Percentiles rank a stretch among this genome's conserved stretches.
Evolutionary conservation across 2,797 vertebrate species (phyloP).

Genomic region (Hyperoplus lanceolatus): DNA sequence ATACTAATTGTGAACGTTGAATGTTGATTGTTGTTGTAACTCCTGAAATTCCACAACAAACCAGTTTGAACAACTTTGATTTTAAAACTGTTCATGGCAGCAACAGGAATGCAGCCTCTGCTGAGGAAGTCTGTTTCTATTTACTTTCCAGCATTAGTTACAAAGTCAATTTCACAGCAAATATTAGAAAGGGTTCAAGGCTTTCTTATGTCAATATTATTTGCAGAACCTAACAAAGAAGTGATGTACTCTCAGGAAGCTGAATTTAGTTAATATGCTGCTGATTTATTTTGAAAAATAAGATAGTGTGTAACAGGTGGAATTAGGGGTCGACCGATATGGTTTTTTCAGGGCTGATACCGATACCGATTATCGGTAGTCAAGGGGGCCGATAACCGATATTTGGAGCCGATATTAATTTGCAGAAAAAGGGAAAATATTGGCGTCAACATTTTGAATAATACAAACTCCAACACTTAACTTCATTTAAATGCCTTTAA

Average conservation of each 20-base stretch:
- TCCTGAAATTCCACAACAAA: conserved; percentile 5
- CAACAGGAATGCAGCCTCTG: neutral
- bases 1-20: neutral
- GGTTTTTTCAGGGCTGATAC: too few relatives aligned
- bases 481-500: too few relatives aligned
- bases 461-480: too few relatives aligned
- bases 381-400: too few relatives aligned
- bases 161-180: conserved; percentile 29
- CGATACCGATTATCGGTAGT: too few relatives aligned
- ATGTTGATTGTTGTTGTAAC: conserved; percentile 11
- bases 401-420: too few relatives aligned
- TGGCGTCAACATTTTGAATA: too few relatives aligned
- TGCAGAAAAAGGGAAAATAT: too few relatives aligned
- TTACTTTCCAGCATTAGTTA: neutral
- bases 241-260: neutral
- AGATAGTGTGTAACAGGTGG: neutral
- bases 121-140: neutral
- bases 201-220: conserved; percentile 9
- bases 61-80: conserved; percentile 15
- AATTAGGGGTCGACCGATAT: neutral
- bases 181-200: neutral
- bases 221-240: neutral
- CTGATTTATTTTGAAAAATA: conserved; percentile 6
- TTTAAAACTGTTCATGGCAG: conserved; percentile 18
- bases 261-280: conserved; percentile 14